Evolutionary conservation across 1,140 invertebrate genomes (phyloP).

Genomic region (Phocides pigmalion): DNA sequence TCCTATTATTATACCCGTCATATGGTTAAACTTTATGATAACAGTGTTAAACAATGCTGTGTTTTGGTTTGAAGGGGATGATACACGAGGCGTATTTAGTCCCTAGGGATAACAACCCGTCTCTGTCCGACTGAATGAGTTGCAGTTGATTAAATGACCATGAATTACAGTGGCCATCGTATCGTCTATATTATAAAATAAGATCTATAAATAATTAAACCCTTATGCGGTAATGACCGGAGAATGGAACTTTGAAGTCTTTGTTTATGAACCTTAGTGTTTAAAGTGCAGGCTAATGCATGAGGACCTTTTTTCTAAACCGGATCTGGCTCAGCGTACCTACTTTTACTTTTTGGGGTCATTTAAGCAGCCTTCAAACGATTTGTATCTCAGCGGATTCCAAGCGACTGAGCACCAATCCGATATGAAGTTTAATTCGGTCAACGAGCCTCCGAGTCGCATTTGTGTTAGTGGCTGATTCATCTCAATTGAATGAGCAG

Average conservation of each 20-base stretch:
- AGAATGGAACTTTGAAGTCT: neutral
- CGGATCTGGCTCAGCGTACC: neutral
- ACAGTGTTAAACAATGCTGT: too few species aligned
- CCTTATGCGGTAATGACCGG: too few species aligned
- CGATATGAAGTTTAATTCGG: slow-evolving; percentile 55
- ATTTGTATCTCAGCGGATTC: slow-evolving; percentile 27
- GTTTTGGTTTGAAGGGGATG: too few species aligned
- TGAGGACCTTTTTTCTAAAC: neutral
- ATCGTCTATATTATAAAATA: too few species aligned
- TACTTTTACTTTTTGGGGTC: slow-evolving; percentile 23
- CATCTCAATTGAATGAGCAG: slow-evolving; percentile 45
- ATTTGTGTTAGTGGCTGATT: slow-evolving; percentile 40
- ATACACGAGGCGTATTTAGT: too few species aligned
- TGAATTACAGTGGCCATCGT: too few species aligned
- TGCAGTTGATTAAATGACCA: too few species aligned
- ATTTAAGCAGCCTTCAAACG: slow-evolving; percentile 12
- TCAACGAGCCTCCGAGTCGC: slow-evolving; percentile 47
- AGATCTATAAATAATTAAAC: too few species aligned
- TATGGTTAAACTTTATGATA: too few species aligned
- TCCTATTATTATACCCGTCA: too few species aligned
- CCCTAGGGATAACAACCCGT: too few species aligned
- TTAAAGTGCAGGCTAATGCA: neutral
- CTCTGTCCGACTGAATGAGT: too few species aligned
- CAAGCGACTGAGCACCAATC: slow-evolving; percentile 29
- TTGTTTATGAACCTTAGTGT: neutral